phyloP scores from a whole-genome alignment of 2,888 invertebrate genomes.

The Lordiphosa andalusiaca region DNA sequence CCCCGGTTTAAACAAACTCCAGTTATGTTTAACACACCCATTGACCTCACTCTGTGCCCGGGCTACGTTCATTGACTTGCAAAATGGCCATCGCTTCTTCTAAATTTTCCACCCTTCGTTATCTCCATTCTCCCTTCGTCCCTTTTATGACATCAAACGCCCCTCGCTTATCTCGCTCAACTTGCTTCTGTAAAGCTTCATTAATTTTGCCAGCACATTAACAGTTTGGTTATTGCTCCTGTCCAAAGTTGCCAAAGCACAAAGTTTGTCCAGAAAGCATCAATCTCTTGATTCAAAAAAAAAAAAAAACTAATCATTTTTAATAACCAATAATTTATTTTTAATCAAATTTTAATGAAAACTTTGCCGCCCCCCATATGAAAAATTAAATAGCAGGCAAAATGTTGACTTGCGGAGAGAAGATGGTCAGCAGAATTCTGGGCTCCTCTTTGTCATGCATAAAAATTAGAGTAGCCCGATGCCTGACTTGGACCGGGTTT shows the following conservation, averaged over 20 bases:
- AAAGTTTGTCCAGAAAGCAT: constrained; percentile 21
- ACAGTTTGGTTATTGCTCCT: constrained; percentile 66
- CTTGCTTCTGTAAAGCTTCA: constrained; percentile 34
- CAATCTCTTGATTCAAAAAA: constrained; percentile 25
- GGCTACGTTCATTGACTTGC: no score
- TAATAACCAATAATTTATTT: constrained; percentile 76
- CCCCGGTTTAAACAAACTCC: no score
- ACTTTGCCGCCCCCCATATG: constrained; percentile 52
- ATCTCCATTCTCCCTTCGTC: background rate
- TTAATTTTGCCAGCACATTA: constrained; percentile 55
- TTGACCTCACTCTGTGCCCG: no score
- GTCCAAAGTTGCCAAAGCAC: constrained; percentile 26
- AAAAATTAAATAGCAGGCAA: constrained; percentile 50
- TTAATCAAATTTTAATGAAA: constrained; percentile 75
- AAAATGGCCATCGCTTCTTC: no score
- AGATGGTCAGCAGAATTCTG: constrained; percentile 40
- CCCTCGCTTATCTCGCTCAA: constrained; percentile 18
- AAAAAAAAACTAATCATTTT: constrained; percentile 68
- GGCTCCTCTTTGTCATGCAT: constrained; percentile 62
- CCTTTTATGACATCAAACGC: constrained; percentile 46
- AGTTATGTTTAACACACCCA: no score
- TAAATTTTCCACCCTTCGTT: background rate
- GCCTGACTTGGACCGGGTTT: constrained; percentile 1
- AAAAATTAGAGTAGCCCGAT: constrained; percentile 59
- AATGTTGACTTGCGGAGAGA: constrained; percentile 18